A percentile compares a stretch with the other conserved stretches of the same genome.
These are phyloP conservation scores for Rhagoletis pomonella DNA, from an alignment of 1,140 invertebrate genomes.

Conservation along the genomic window DNA sequence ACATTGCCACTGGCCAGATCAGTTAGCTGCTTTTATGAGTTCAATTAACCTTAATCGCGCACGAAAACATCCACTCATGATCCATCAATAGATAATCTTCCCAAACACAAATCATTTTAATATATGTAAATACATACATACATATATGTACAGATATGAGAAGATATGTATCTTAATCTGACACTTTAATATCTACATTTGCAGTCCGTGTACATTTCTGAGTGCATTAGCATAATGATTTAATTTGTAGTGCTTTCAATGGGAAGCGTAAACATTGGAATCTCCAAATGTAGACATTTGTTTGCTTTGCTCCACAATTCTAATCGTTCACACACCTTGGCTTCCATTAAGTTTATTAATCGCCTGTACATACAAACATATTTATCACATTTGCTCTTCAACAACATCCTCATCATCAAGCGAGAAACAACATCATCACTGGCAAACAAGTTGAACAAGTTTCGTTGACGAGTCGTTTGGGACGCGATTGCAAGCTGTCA, in stretches of 20 bases:
- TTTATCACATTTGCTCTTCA: not conserved
- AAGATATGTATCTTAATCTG: conserved; percentile 13
- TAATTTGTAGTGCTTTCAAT: not conserved
- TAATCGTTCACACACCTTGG: not conserved
- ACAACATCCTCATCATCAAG: not conserved
- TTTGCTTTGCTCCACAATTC: not conserved
- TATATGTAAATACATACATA: no score
- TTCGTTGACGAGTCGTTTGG: not conserved
- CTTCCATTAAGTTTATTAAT: conserved; percentile 29
- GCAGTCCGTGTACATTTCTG: not conserved
- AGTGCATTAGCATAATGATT: not conserved
- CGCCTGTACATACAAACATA: not conserved
- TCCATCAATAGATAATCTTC: not conserved
- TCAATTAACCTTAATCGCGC: conserved; percentile 28
- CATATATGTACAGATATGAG: no score
- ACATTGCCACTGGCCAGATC: not conserved
- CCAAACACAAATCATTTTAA: not conserved
- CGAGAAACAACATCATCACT: not conserved
- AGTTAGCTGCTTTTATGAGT: not conserved
- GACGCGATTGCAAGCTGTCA: not conserved
- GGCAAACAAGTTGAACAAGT: conserved; percentile 17
- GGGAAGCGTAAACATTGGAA: not conserved
- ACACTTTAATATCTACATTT: conserved; percentile 18
- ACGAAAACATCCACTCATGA: conserved; percentile 3
- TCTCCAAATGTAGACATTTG: not conserved